Evolutionary conservation across 2,113 vertebrate genomes (phyloP).

Genomic region (Epinephelus cyanopodus): DNA sequence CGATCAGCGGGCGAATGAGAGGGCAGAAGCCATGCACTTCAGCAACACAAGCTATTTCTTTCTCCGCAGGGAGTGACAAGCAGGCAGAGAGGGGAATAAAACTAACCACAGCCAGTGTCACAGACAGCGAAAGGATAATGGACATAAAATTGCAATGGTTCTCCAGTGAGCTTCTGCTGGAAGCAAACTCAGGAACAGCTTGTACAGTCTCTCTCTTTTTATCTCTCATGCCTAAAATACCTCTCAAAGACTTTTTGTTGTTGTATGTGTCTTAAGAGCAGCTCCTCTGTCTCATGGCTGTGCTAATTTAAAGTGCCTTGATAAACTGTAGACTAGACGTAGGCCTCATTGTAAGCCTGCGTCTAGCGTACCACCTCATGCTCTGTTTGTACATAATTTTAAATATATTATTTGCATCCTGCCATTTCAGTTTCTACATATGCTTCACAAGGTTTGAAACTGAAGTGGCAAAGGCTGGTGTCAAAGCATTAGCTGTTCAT

Average conservation of each 20-base stretch:
- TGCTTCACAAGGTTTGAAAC: not conserved
- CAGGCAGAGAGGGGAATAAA: not conserved
- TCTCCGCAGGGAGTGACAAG: constrained; percentile 27
- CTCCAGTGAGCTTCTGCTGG: not conserved
- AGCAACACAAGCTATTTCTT: constrained; percentile 84
- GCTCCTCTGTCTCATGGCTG: not conserved
- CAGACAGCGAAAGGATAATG: not conserved
- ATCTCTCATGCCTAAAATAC: constrained; percentile 22
- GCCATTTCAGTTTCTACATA: not conserved
- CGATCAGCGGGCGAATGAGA: constrained; percentile 15
- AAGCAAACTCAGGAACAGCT: constrained; percentile 8
- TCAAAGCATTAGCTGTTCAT: not conserved
- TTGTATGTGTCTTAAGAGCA: not conserved
- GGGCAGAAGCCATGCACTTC: constrained; percentile 67
- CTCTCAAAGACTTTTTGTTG: constrained; percentile 21
- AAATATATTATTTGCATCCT: not conserved
- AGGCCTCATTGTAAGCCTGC: not conserved
- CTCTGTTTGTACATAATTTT: constrained; percentile 23
- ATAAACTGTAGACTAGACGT: not conserved
- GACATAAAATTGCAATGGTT: not conserved
- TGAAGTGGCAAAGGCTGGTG: not conserved
- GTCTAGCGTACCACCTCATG: not conserved
- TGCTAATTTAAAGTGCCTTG: not conserved
- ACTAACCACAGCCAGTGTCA: not conserved
- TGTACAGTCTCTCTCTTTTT: constrained; percentile 15